Percentiles rank a stretch among this genome's conserved stretches.
Conservation (phyloP, 2,888 invertebrate species). For the Papilio demoleus region DNA sequence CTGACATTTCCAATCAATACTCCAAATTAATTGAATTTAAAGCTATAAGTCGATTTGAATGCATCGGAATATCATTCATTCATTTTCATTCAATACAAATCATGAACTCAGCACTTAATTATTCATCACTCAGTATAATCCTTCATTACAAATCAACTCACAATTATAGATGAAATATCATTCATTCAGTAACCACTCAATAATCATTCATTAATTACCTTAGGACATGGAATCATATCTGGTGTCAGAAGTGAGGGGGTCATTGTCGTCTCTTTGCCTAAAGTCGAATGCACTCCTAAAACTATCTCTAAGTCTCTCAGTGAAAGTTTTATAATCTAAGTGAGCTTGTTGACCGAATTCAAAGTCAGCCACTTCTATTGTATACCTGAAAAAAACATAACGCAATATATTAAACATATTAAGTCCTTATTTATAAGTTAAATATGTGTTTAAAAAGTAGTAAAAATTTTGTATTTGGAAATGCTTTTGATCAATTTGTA, state of each 20-base stretch:
- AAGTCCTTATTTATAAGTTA: too few species aligned
- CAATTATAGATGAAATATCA: not conserved
- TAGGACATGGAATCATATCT: conserved; percentile 84
- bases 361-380: conserved; percentile 95
- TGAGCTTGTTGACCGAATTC: conserved; percentile 93
- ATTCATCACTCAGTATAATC: not conserved
- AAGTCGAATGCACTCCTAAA: conserved; percentile 80
- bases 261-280: conserved; percentile 67
- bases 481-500: not conserved
- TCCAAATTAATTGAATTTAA: conserved; percentile 28
- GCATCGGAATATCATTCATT: conserved; percentile 4
- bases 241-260: conserved; percentile 70
- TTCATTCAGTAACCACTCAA: not conserved
- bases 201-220: conserved; percentile 42
- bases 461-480: not conserved
- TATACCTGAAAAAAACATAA: conserved; percentile 83
- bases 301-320: conserved; percentile 91
- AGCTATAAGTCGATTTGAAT: conserved; percentile 31
- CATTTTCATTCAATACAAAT: not conserved
- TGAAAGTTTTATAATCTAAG: conserved; percentile 94
- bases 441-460: too few species aligned
- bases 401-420: too few species aligned
- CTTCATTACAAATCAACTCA: too few species aligned
- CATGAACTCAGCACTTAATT: not conserved
- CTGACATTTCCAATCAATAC: not conserved